These are phyloP conservation scores for Hoplias malabaricus DNA, from an alignment of 2,113 vertebrate genomes.

Conservation along the genomic window DNA sequence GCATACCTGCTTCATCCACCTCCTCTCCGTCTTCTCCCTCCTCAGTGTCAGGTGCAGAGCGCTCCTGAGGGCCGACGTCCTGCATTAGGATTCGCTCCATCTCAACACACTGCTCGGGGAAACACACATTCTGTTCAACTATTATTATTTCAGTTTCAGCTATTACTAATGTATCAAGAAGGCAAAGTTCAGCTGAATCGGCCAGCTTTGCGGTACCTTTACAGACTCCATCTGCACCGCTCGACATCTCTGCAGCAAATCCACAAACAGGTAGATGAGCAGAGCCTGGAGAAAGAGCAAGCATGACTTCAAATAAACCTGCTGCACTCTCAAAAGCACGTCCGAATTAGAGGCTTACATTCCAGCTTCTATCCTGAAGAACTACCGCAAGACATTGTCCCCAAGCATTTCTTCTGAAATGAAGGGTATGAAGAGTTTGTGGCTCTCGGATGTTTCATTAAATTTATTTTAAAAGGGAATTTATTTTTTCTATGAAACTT, in stretches of 20 bases:
- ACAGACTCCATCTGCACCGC: slow-evolving; percentile 65
- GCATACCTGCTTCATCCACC: slow-evolving; percentile 53
- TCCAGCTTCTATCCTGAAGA: too few species aligned
- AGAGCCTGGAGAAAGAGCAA: slow-evolving; percentile 58
- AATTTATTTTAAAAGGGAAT: too few species aligned
- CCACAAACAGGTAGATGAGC: slow-evolving; percentile 74
- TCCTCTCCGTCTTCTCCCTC: slow-evolving; percentile 53
- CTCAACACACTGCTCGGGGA: slow-evolving; percentile 34
- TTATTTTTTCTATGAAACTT: too few species aligned
- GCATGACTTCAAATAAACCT: neutral
- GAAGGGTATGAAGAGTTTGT: too few species aligned
- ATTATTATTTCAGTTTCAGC: slow-evolving; percentile 17
- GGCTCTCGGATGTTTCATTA: too few species aligned
- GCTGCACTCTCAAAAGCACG: too few species aligned
- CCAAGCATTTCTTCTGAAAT: too few species aligned
- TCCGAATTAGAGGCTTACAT: too few species aligned
- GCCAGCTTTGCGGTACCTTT: slow-evolving; percentile 56
- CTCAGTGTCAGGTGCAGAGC: slow-evolving; percentile 12
- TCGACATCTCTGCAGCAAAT: slow-evolving; percentile 72
- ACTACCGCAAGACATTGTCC: too few species aligned
- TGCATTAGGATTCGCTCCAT: slow-evolving; percentile 56
- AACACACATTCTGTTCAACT: neutral
- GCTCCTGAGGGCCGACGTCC: slow-evolving; percentile 47
- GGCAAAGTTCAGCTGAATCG: neutral
- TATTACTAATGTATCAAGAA: slow-evolving; percentile 18